These are phyloP conservation scores for Ahaetulla prasina DNA, from an alignment of 2,113 vertebrate species.

Conservation along the genomic window DNA sequence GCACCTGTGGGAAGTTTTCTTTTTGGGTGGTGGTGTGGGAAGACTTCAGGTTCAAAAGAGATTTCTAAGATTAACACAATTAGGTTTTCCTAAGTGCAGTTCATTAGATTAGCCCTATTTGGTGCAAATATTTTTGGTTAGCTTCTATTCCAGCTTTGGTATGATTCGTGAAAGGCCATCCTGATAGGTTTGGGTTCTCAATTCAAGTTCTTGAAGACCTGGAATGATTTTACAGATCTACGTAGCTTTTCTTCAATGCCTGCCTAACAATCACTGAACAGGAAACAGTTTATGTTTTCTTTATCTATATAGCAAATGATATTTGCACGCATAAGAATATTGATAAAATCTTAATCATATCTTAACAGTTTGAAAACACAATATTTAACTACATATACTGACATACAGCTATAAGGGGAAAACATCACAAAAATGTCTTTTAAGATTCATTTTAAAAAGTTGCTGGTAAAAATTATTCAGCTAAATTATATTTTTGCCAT, in stretches of 20 bases:
- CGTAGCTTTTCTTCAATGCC: slow-evolving; percentile 12
- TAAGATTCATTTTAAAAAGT: slow-evolving; percentile 30
- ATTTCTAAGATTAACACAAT: background rate
- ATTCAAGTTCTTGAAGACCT: background rate
- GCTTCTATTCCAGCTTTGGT: slow-evolving; percentile 15
- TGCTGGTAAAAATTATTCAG: slow-evolving; percentile 31
- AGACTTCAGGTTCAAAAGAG: background rate
- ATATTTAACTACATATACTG: slow-evolving; percentile 6
- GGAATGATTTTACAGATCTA: slow-evolving; percentile 15
- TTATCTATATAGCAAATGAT: slow-evolving; percentile 22
- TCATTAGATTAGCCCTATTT: slow-evolving; percentile 8
- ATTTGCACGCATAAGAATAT: slow-evolving; percentile 49
- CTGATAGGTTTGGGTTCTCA: slow-evolving; percentile 5
- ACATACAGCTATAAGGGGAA: slow-evolving; percentile 40
- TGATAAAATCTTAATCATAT: slow-evolving; percentile 32
- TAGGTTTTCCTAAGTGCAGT: slow-evolving; percentile 39
- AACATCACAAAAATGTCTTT: background rate
- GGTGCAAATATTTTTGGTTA: background rate
- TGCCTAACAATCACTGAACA: slow-evolving; percentile 37
- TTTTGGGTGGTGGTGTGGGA: background rate
- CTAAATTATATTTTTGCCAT: slow-evolving; percentile 24
- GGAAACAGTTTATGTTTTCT: slow-evolving; percentile 27
- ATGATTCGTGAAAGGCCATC: background rate
- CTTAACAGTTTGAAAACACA: slow-evolving; percentile 20
- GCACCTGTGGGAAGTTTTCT: background rate